Percentiles rank a stretch among this genome's conserved stretches.
Evolutionary conservation across 2,797 vertebrate species (phyloP).

Genomic region (Molothrus ater): DNA sequence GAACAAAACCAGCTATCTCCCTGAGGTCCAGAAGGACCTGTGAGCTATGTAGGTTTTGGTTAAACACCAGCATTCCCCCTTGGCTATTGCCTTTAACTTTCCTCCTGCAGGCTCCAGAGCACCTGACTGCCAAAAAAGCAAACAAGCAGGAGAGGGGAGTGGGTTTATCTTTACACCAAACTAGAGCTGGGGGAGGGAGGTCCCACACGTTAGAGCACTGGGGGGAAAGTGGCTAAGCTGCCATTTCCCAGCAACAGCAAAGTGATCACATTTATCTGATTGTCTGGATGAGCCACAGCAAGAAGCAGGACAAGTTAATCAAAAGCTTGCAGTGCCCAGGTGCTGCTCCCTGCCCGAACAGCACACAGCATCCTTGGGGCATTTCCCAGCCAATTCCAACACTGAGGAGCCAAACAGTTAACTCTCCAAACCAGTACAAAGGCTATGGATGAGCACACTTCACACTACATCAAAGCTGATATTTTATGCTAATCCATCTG

Average conservation of each 20-base stretch:
- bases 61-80: not conserved
- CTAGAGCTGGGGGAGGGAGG: not conserved
- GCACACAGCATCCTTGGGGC: not conserved
- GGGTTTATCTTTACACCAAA: not conserved
- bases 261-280: not conserved
- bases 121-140: not conserved
- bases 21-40: not conserved
- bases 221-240: not conserved
- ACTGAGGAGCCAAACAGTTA: not conserved
- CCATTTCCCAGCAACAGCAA: not conserved
- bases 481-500: constrained; percentile 9
- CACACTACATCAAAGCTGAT: not conserved
- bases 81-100: not conserved
- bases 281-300: not conserved
- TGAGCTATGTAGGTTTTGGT: not conserved
- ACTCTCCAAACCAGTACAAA: not conserved
- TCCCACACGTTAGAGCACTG: not conserved
- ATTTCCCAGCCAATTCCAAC: not conserved
- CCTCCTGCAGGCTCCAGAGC: not conserved
- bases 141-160: not conserved
- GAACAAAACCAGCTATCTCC: not conserved
- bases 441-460: not conserved
- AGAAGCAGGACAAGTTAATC: not conserved
- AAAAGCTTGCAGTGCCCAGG: not conserved
- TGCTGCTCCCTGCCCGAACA: not conserved